These are phyloP conservation scores for Temnothorax rugatulus DNA, from an alignment of 2,888 invertebrate genomes.

Conservation along the genomic window DNA sequence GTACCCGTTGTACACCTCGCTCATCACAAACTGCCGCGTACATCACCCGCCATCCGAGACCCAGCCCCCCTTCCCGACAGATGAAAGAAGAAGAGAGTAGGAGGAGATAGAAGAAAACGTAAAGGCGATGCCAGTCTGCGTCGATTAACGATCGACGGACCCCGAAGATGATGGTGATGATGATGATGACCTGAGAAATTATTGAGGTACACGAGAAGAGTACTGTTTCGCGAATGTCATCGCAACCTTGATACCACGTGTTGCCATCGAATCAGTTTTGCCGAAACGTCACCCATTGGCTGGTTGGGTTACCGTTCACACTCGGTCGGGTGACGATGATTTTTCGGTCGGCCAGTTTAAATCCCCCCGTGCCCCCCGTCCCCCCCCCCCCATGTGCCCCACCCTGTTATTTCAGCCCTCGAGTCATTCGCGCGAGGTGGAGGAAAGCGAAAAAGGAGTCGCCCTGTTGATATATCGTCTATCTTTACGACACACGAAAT, in stretches of 20 bases:
- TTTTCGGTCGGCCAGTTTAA: slow-evolving; percentile 58
- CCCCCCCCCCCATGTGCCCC: not conserved
- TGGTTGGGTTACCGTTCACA: slow-evolving; percentile 56
- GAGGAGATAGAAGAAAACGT: slow-evolving; percentile 16
- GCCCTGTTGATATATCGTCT: slow-evolving; percentile 84
- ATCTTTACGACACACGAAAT: slow-evolving; percentile 80
- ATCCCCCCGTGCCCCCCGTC: not conserved
- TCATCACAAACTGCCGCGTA: slow-evolving; percentile 27
- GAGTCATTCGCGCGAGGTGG: slow-evolving; percentile 57
- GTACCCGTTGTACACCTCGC: slow-evolving; percentile 63
- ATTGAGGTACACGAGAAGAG: slow-evolving; percentile 12
- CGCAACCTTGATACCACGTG: slow-evolving; percentile 64
- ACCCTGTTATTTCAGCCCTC: slow-evolving; percentile 69
- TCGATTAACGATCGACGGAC: slow-evolving; percentile 77
- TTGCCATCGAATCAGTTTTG: slow-evolving; percentile 73
- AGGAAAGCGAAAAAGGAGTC: slow-evolving; percentile 65
- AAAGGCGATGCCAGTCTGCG: slow-evolving; percentile 40
- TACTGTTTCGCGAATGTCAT: slow-evolving; percentile 63
- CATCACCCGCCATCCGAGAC: slow-evolving; percentile 31
- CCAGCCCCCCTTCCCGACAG: slow-evolving; percentile 8
- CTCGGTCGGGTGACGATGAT: slow-evolving; percentile 67
- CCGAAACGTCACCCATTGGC: slow-evolving; percentile 44
- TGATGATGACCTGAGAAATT: slow-evolving; percentile 39
- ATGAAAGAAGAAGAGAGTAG: slow-evolving; percentile 3
- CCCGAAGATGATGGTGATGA: slow-evolving; percentile 50